Percentiles rank a stretch among this genome's conserved stretches.
Conservation (phyloP, 2,888 invertebrate genomes). For the Thera obeliscata region DNA sequence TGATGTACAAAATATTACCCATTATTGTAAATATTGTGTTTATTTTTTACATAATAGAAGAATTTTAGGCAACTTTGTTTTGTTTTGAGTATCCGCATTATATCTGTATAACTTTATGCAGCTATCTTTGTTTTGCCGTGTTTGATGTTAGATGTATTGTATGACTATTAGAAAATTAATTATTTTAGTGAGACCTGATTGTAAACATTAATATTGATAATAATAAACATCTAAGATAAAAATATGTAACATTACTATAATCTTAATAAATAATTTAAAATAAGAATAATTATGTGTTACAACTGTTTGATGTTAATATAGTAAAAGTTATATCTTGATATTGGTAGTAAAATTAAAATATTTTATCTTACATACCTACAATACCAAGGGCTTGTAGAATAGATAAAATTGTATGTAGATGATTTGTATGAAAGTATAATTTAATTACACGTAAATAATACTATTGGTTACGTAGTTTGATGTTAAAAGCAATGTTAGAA, state of each 20-base stretch:
- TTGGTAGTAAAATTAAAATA: slow-evolving; percentile 28
- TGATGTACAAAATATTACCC: not conserved
- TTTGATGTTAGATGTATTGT: slow-evolving; percentile 69
- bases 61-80: slow-evolving; percentile 9
- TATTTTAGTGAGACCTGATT: slow-evolving; percentile 63
- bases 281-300: slow-evolving; percentile 26
- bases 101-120: slow-evolving; percentile 59
- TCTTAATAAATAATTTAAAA: slow-evolving; percentile 10
- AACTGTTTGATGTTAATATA: slow-evolving; percentile 43
- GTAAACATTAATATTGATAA: slow-evolving; percentile 49
- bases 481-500: slow-evolving; percentile 70
- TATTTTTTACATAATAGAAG: not conserved
- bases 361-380: slow-evolving; percentile 28
- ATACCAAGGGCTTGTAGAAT: slow-evolving; percentile 53
- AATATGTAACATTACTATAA: slow-evolving; percentile 15
- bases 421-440: slow-evolving; percentile 44
- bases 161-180: slow-evolving; percentile 17
- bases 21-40: slow-evolving; percentile 16
- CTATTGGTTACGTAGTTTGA: slow-evolving; percentile 59
- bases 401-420: slow-evolving; percentile 48
- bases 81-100: slow-evolving; percentile 52
- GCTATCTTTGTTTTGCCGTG: slow-evolving; percentile 72
- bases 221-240: slow-evolving; percentile 4
- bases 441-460: slow-evolving; percentile 47
- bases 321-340: slow-evolving; percentile 31